These are phyloP conservation scores for Pachypsylla venusta DNA, from an alignment of 1,140 invertebrate species.

Conservation along the genomic window DNA sequence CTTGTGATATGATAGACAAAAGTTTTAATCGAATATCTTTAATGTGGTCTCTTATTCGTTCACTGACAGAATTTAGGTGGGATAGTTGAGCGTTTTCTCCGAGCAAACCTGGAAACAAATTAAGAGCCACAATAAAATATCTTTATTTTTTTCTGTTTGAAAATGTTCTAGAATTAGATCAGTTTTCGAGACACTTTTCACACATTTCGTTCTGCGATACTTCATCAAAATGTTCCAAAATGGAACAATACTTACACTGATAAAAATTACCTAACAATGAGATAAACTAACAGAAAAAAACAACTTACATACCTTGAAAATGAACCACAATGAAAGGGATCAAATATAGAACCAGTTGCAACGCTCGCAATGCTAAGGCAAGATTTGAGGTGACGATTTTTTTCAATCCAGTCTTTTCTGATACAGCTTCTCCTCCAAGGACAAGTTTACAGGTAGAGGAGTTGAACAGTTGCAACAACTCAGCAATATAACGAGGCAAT, in stretches of 20 bases:
- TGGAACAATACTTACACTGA: too few relatives aligned
- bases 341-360: conserved; percentile 64
- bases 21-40: conserved; percentile 85
- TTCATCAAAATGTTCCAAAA: too few relatives aligned
- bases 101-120: conserved; percentile 22
- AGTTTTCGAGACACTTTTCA: too few relatives aligned
- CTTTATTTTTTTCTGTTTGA: too few relatives aligned
- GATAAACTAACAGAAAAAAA: too few relatives aligned
- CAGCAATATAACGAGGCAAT: conserved; percentile 52
- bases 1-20: conserved; percentile 69
- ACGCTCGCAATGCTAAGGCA: conserved; percentile 74
- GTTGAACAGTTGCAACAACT: conserved; percentile 80
- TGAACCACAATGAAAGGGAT: conserved; percentile 51
- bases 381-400: conserved; percentile 92
- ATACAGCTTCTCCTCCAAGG: conserved; percentile 82
- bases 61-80: conserved; percentile 20
- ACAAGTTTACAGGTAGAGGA: conserved; percentile 86
- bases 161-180: too few relatives aligned
- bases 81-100: conserved; percentile 20
- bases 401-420: conserved; percentile 80
- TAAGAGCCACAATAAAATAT: too few relatives aligned
- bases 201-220: too few relatives aligned
- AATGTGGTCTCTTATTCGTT: conserved; percentile 44
- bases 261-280: too few relatives aligned
- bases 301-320: conserved; percentile 35